Percentiles rank a stretch among this genome's conserved stretches.
phyloP scores from a whole-genome alignment of 2,797 vertebrate genomes.

The Potorous gilbertii region DNA sequence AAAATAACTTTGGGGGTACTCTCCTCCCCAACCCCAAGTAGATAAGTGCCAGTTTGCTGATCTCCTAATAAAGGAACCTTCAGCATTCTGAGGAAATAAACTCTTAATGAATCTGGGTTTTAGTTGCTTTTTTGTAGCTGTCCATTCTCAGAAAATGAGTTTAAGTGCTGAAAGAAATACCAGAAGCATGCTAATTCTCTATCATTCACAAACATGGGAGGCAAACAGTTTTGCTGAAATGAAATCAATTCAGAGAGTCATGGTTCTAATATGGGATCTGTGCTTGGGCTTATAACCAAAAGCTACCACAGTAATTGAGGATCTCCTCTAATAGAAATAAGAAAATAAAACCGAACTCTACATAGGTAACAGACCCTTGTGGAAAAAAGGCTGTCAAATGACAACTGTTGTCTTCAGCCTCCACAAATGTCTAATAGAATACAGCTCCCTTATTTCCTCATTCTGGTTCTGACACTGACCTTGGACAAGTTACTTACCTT shows the following conservation, averaged over 20 bases:
- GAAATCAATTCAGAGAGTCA: background rate
- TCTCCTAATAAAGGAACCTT: constrained; percentile 47
- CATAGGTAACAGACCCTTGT: background rate
- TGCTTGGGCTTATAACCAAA: background rate
- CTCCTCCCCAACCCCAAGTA: background rate
- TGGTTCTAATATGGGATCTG: background rate
- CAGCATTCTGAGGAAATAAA: constrained; percentile 75
- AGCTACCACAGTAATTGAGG: background rate
- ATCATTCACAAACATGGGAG: constrained; percentile 31
- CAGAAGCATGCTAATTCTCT: constrained; percentile 71
- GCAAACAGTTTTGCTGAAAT: background rate
- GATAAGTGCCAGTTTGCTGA: constrained; percentile 47
- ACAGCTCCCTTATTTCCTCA: constrained; percentile 22
- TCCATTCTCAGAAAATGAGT: constrained; percentile 73
- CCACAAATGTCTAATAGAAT: background rate
- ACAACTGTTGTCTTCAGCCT: background rate
- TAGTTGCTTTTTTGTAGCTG: constrained; percentile 52
- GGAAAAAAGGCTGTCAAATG: constrained; percentile 33
- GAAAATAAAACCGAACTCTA: constrained; percentile 9
- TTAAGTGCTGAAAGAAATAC: constrained; percentile 67
- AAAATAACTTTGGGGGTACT: constrained; percentile 36
- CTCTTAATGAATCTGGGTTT: constrained; percentile 70
- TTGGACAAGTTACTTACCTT: background rate
- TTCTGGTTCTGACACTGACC: background rate
- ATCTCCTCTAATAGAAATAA: constrained; percentile 11